Evolutionary conservation across 2,797 vertebrate species (phyloP), one percentile per base, ranked within the genome.

Genomic region (Chrysocyon brachyurus): DNA sequence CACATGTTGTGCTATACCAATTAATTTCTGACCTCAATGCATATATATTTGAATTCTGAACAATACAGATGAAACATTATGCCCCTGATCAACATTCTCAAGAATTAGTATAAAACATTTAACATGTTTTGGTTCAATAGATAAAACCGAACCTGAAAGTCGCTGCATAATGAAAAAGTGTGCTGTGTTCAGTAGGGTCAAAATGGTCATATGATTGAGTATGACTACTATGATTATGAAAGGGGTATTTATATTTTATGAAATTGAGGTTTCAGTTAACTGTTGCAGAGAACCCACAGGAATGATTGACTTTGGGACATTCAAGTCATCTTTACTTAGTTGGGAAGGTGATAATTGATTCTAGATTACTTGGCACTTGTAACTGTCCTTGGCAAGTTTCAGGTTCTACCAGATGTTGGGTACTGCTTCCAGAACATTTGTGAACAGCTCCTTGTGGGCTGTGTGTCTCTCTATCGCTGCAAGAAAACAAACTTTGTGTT

Each of bases 201-300:
- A 97, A 97, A 59, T 89, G 59, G 84, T 88, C 87, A 1, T 84
- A 91, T 77, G 56, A 77, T 82, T 90, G 68, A 87, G 12, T 93
- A 56, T 88, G 96, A 92, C 78, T 36, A 54, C 59, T 97, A 46
- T 33, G 24, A 66, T 96, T 73, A 88, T 21, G 70, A 52, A 97
- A 36, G 19, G 68, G 94, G 91, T 78, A 16, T 26, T 87, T 97
- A 52, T 31, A 90, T 78, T 90, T 95, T 92, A 82, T 73, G 93
- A 87, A 90, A 91, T 49, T 64, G 88, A 97, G 88, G 92, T 90
- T 97, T 98, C 57, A 33, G 81, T 89, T 83, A 91, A 75, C 78
- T 91, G 19, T 84, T 91, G 79, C 54, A 77, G 36, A 66, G 59
- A 97, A 90, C 86, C 57, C 91, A 90, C 70, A 89, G 52, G 64